Base-by-base conservation (phyloP, 2,888 invertebrate species). In the Eutolmus rufibarbis region DNA sequence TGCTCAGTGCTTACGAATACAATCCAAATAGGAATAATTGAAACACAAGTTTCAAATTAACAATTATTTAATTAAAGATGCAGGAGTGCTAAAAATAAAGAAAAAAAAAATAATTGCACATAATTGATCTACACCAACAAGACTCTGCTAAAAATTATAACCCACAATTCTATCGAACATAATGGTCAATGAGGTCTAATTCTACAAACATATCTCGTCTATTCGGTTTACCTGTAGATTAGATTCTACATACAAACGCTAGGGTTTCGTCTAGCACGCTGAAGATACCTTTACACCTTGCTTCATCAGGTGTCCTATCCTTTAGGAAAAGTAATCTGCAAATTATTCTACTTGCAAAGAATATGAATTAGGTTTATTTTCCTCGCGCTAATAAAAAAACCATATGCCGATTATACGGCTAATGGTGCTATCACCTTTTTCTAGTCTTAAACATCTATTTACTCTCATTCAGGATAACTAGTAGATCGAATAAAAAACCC, bases 101-200 rank as follows among this genome's bases (percentile, higher is more conserved):
- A 19, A 8, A 76, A 34, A 76, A 76, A 7, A 40, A 40, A 1
- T 34, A 19, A 37, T 76, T 76, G 37, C 34, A 76, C 76, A 40
- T 40, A 76, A 76, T n/a, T 37, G 43, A 66, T 57, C 82, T 82
- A 82, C 82, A 82, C 82, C 82, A 82, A 82, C 82, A 82, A 57
- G 46, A 66, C 37, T 66, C 37, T 56, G 16, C 46, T 56, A 56
- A 56, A 66, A 66, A 66, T 76, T 34, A 37, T 37, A 1, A 76
- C 40, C 76, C 34, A 76, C 14, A 76, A 76, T 3, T 76, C 76
- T 37, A 76, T 66, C 12, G 28, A 66, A 66, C 28, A 23, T 8
- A 66, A 28, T 66, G 66, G 28, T 56, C 8, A 56, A 19, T 56
- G 12, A 14, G 5, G 66, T 66, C 66, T 66, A 66, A 19, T 66